Base-by-base conservation (phyloP, 37 sponge, comb jelly and placozoan species). In the Ephydatia muelleri region DNA sequence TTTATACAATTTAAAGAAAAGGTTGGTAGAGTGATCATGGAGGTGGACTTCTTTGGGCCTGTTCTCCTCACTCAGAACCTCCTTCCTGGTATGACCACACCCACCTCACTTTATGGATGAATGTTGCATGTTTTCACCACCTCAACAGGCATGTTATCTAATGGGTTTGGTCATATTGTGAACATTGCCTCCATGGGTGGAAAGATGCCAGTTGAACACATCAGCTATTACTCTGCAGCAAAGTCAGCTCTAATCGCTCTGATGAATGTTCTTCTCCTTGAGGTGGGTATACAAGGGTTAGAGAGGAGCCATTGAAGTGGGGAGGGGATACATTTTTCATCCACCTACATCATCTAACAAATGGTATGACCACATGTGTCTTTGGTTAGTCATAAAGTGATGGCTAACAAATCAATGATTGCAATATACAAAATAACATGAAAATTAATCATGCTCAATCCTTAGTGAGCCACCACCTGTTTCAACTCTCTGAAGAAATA, bases 101-200 rank as follows among this genome's bases (percentile, higher is more conserved):
- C 27, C 66, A 38, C 48, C 22, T 71, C n/a, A 2, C 27, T 48
- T 14, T 38, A 4, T 72, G 57, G 27, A 25, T 72, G 25, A 36
- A 38, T 71, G 27, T 72, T 30, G 72, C 14, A 27, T 21, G 32
- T 21, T 29, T 71, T 69, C 37, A 25, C 37, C 47, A 43, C 33
- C 48, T 40, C 39, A 72, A 4, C 57, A 85, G 88, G 65, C 37
- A 85, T 92, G 89, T 1, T 88, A 0, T 29, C 37, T 26, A 43
- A 85, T 26, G 85, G 80, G 4, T 67, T 85, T 65, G 93, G 93
- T 39, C 93, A 92, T 75, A 81, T 92, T 68, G 83, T 88, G 12
- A 89, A 84, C 67, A 77, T 92, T 2, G 78, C 87, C 5, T 92
- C 93, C n/a, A 33, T 92, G 32, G 19, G 36, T 31, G 93, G 93